phyloP scores from a whole-genome alignment of 2,888 invertebrate species.

The Mechanitis messenoides region DNA sequence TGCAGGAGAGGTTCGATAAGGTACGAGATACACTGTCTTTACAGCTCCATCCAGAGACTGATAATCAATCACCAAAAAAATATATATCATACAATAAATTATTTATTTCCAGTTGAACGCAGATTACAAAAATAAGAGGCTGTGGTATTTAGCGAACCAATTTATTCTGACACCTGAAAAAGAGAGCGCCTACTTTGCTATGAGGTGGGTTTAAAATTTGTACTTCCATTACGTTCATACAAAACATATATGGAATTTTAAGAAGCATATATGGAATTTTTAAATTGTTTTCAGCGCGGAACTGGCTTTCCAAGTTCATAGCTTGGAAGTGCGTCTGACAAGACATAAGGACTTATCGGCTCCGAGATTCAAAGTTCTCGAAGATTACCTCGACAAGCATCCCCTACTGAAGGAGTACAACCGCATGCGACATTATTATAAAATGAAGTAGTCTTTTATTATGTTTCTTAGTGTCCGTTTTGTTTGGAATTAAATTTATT shows the following conservation, averaged over 20 bases:
- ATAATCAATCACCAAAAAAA: not conserved
- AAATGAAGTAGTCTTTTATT: conserved; percentile 29
- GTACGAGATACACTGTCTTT: conserved; percentile 43
- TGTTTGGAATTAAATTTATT: not conserved
- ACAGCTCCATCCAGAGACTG: too few relatives aligned
- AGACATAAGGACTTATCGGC: conserved; percentile 77
- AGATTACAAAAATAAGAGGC: conserved; percentile 73
- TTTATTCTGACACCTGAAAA: conserved; percentile 77
- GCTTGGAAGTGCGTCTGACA: conserved; percentile 78
- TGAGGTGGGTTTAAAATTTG: conserved; percentile 48
- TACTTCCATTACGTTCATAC: not conserved
- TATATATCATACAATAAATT: conserved; percentile 4
- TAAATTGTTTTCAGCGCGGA: conserved; percentile 50
- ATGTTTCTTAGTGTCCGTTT: not conserved
- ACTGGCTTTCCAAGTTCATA: conserved; percentile 71
- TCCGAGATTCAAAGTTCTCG: conserved; percentile 56
- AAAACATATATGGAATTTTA: not conserved
- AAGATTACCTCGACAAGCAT: conserved; percentile 60
- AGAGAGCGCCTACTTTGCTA: conserved; percentile 75
- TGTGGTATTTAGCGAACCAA: conserved; percentile 76
- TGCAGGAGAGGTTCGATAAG: conserved; percentile 81
- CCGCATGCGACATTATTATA: conserved; percentile 38
- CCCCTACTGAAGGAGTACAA: conserved; percentile 59
- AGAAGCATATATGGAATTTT: not conserved
- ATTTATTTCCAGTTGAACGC: conserved; percentile 57